These are phyloP conservation scores for Trichonephila clavipes DNA, from an alignment of 1,140 invertebrate genomes.

Conservation along the genomic window DNA sequence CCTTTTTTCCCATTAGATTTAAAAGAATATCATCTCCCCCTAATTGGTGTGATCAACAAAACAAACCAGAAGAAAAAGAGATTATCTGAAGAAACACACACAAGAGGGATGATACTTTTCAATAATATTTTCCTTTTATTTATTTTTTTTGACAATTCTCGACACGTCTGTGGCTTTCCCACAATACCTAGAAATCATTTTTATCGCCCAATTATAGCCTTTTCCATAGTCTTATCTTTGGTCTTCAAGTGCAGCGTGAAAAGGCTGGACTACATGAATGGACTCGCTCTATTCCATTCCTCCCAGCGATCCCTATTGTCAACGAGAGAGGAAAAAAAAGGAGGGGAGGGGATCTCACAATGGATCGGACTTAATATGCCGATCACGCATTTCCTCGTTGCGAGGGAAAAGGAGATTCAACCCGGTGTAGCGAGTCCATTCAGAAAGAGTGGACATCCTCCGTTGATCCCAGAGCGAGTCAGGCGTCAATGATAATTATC, in stretches of 20 bases:
- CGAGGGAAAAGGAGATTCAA: conserved; percentile 5
- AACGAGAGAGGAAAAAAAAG: background rate
- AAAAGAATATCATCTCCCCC: background rate
- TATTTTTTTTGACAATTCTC: background rate
- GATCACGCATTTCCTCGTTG: conserved; percentile 40
- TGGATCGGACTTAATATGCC: background rate
- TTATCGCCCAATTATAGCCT: background rate
- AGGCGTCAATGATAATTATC: conserved; percentile 5
- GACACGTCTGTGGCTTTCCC: background rate
- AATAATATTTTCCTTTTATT: background rate
- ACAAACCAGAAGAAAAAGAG: background rate
- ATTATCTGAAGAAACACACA: background rate
- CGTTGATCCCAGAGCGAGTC: background rate
- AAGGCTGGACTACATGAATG: conserved; percentile 28
- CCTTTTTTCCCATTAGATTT: background rate
- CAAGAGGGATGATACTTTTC: background rate
- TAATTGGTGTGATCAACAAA: background rate
- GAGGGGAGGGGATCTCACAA: background rate
- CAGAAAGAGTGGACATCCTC: conserved; percentile 19
- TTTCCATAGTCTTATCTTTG: background rate
- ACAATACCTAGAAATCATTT: conserved; percentile 15
- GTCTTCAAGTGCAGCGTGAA: conserved; percentile 10
- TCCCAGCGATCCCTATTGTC: background rate
- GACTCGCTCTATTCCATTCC: background rate
- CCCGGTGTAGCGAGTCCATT: background rate